A percentile compares a stretch with the other conserved stretches of the same genome.
Evolutionary conservation across 2,888 invertebrate genomes (phyloP).

Genomic region (Brenthis daphne): DNA sequence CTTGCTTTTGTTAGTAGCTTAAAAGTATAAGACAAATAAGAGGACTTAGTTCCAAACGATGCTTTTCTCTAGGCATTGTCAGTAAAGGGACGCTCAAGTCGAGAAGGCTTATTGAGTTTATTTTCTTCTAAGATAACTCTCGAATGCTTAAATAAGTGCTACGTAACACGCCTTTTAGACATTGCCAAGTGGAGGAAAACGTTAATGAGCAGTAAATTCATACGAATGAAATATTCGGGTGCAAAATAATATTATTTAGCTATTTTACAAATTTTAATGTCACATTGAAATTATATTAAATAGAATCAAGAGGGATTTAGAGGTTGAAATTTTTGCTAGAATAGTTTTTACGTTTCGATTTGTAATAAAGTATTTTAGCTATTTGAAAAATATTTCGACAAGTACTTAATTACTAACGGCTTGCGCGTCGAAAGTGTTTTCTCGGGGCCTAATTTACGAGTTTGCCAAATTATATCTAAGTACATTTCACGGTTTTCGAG

Average conservation of each 20-base stretch:
- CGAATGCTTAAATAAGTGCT: slow-evolving; percentile 16
- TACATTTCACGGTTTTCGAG: too few relatives aligned
- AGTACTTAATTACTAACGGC: too few relatives aligned
- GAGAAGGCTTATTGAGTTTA: slow-evolving; percentile 27
- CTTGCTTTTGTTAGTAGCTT: slow-evolving; percentile 23
- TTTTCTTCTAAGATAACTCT: slow-evolving; percentile 24
- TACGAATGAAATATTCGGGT: neutral
- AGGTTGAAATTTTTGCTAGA: too few relatives aligned
- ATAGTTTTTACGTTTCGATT: too few relatives aligned
- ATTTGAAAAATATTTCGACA: too few relatives aligned
- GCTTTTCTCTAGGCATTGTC: slow-evolving; percentile 22
- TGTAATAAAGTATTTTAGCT: too few relatives aligned
- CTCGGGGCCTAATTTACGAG: too few relatives aligned
- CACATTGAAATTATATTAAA: too few relatives aligned
- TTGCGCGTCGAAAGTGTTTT: too few relatives aligned
- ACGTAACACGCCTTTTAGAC: slow-evolving; percentile 9
- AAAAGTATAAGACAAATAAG: slow-evolving; percentile 28
- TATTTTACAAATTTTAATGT: neutral
- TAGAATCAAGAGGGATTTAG: too few relatives aligned
- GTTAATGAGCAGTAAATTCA: slow-evolving; percentile 10
- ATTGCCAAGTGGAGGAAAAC: slow-evolving; percentile 7
- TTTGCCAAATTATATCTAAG: too few relatives aligned
- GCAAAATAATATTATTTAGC: neutral
- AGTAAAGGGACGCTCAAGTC: slow-evolving; percentile 22
- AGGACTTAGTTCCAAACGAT: slow-evolving; percentile 27